phyloP scores from a whole-genome alignment of 2,113 vertebrate species.

The Peromyscus leucopus region DNA sequence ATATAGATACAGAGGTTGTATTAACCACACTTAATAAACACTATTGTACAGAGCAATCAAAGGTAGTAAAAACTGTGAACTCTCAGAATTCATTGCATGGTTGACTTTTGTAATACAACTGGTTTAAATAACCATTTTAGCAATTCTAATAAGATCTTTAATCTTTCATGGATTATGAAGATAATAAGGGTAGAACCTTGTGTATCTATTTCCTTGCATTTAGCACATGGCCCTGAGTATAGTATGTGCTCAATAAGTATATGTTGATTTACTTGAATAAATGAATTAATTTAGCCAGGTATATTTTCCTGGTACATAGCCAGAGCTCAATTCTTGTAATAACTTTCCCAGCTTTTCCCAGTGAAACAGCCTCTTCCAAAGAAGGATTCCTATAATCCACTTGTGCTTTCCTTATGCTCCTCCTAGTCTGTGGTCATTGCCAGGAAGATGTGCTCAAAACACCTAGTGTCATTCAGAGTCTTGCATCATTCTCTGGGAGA shows the following conservation, averaged over 20 bases:
- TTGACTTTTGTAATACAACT: neutral
- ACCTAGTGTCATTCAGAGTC: conserved; percentile 23
- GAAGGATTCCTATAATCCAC: neutral
- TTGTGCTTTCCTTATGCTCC: neutral
- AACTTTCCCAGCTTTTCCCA: neutral
- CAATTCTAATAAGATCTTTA: neutral
- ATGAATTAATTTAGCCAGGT: neutral
- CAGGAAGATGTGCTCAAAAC: conserved; percentile 61
- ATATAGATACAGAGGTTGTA: neutral
- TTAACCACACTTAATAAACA: neutral
- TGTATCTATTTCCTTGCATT: neutral
- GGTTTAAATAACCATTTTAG: neutral
- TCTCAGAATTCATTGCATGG: neutral
- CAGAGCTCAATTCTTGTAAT: neutral
- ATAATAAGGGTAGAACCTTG: neutral
- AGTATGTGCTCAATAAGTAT: neutral
- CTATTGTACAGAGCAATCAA: neutral
- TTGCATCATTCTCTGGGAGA: conserved; percentile 63
- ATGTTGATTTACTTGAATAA: neutral
- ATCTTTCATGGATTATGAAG: neutral
- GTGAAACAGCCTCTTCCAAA: neutral
- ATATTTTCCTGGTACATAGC: neutral
- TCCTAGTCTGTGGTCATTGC: neutral
- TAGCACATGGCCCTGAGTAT: neutral
- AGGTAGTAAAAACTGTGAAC: neutral